Evolutionary conservation across 1,140 invertebrate species (phyloP), one percentile per base, ranked within the genome.

Genomic region (Drosophila obscura): DNA sequence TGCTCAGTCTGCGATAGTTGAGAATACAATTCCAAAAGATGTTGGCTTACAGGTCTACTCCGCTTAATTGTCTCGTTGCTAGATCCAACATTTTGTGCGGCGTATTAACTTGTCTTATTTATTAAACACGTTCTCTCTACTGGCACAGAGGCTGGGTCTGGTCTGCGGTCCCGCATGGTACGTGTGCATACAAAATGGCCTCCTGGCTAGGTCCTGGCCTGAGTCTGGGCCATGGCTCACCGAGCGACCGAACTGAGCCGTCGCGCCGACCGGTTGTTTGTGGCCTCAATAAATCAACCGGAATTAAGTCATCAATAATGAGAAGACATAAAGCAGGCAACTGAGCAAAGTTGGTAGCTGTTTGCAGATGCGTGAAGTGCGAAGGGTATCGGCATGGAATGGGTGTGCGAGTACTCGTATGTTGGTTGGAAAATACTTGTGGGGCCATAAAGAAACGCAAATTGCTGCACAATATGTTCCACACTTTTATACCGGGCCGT

Each of bases 251-350:
- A 50, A 13, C 48, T 45, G 49, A 50, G 64, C 61, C 9, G 57
- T 39, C 45, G 22, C 3, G 28, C 59, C 73, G 72, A 67, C 68
- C 78, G 77, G 77, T 69, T 85, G 82, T 82, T 87, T 85, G 82
- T 85, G 82, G 82, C 82, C 82, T 87, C 82, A 87, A 85, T 85
- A 85, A 85, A 85, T 85, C 82, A 85, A 85, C 74, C 31, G 82
- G 82, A 87, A 85, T 85, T 85, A 85, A 85, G 82, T 77, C 82
- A 85, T 85, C 82, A 85, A 85, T 85, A 85, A 85, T 85, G 82
- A 65, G 82, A 81, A 78, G 82, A 82, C 82, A 85, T 85, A 85
- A 85, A 87, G 74, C 82, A 87, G 82, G 24, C 81, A 69, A 64
- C 58, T 56, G 64, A 51, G 81, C 63, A 46, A 62, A 85, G 49